A percentile compares a stretch with the other conserved stretches of the same genome.
These are phyloP conservation scores for Anseranas semipalmata DNA, from an alignment of 2,113 vertebrate species.

Conservation along the genomic window DNA sequence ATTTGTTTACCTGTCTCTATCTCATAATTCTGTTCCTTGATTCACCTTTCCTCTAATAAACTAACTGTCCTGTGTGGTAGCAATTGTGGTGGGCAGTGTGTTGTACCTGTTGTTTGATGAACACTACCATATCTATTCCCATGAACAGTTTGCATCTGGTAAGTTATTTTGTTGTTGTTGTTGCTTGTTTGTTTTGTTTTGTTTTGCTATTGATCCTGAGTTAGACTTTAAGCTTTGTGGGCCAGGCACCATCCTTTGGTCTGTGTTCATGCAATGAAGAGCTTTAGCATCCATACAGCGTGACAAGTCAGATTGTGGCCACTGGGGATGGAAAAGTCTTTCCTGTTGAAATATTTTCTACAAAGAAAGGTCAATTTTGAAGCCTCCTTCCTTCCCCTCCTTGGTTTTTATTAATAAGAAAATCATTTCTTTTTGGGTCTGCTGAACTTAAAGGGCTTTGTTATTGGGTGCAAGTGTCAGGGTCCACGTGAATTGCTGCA, in stretches of 20 bases:
- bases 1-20: neutral
- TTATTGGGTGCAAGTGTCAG: neutral
- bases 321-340: neutral
- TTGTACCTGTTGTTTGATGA: neutral
- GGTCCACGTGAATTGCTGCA: neutral
- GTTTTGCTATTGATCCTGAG: neutral
- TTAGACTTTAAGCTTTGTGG: neutral
- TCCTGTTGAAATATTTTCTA: neutral
- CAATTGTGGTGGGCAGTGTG: neutral
- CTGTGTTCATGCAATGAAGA: neutral
- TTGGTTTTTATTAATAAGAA: neutral
- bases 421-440: neutral
- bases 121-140: neutral
- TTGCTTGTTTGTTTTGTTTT: too few relatives aligned
- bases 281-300: neutral
- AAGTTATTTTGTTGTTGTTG: neutral
- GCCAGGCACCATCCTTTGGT: neutral
- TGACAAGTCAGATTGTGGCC: neutral
- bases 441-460: neutral
- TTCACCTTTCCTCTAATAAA: neutral
- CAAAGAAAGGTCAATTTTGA: neutral
- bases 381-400: neutral
- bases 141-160: neutral
- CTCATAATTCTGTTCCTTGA: neutral
- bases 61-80: neutral